Conservation (phyloP, 2,113 vertebrate genomes). For the Ameiurus melas region DNA sequence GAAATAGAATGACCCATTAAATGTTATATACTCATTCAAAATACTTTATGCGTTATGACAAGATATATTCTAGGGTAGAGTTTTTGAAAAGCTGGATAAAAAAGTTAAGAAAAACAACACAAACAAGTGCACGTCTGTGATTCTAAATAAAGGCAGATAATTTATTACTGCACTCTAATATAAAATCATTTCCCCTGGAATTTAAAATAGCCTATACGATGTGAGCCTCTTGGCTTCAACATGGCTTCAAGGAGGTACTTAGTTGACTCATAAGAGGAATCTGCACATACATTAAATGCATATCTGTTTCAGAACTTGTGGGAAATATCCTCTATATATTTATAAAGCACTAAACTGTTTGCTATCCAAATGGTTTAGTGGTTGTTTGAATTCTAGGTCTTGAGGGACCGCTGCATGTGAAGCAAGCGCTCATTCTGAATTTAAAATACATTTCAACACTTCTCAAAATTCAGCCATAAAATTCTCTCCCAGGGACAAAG, state of each 20-base stretch:
- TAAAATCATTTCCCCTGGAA: background rate
- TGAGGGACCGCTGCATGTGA: conserved; percentile 50
- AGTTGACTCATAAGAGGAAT: conserved; percentile 30
- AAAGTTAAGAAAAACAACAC: background rate
- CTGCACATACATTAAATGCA: conserved; percentile 38
- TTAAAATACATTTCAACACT: conserved; percentile 55
- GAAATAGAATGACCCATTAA: background rate
- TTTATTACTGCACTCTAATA: background rate
- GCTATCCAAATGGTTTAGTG: conserved; percentile 48
- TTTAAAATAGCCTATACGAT: background rate
- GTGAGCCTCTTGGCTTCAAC: background rate
- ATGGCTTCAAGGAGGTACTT: background rate
- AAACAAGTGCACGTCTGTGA: background rate
- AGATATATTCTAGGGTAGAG: background rate
- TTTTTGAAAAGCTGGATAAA: background rate
- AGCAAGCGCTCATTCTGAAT: conserved; percentile 50
- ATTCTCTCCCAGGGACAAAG: conserved; percentile 49
- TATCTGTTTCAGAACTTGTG: conserved; percentile 46
- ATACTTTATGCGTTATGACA: background rate
- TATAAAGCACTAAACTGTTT: conserved; percentile 50
- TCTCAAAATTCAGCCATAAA: conserved; percentile 54
- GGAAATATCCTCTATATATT: conserved; percentile 53
- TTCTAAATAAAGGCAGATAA: background rate
- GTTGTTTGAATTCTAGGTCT: conserved; percentile 51
- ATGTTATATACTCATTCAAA: background rate